Evolutionary conservation across 2,113 vertebrate species (phyloP), one percentile per base, ranked within the genome.

Genomic region (Lophius piscatorius): DNA sequence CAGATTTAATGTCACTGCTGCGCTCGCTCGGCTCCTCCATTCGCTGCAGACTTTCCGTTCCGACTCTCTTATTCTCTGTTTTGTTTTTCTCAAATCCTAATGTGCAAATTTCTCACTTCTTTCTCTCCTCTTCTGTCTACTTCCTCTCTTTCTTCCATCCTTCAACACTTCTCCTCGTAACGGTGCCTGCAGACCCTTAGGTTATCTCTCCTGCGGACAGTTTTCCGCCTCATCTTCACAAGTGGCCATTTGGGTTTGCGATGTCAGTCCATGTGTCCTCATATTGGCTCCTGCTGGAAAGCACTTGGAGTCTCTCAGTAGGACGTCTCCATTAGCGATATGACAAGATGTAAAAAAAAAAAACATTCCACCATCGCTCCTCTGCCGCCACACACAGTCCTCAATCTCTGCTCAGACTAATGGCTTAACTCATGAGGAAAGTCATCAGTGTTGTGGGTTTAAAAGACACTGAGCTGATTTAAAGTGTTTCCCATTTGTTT

Each of bases 1-100:
- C 88, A 86, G 81, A 79, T 93, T 90, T 89, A 88, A 91, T 84
- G 90, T 87, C 83, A 91, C 92, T 89, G 87, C 81, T 80, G 67
- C 38, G 55, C 71, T 40, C 44, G 14, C 63, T 55, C 47, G 47
- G 44, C 76, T 34, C 24, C 76, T 72, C 68, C 31, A 44, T 22
- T 65, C 56, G 17, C 41, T 46, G 54, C 54, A 9, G 18, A 20
- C 36, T 26, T 50, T 13, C 34, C 55, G 51, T 23, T 23, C 69
- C 12, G 29, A 8, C 11, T 40, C 44, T 54, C 47, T 64, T 69
- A 48, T 48, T 67, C 26, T 49, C 34, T 36, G 12, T 12, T 36
- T 36, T 36, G 40, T 61, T 51, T 68, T 64, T 48, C 49, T 56
- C 67, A 36, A 57, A 69, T 38, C 16, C 35, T 10, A 31, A 31